Base-by-base conservation (phyloP, 2,797 vertebrate genomes). In the Notolepis coatsorum region DNA sequence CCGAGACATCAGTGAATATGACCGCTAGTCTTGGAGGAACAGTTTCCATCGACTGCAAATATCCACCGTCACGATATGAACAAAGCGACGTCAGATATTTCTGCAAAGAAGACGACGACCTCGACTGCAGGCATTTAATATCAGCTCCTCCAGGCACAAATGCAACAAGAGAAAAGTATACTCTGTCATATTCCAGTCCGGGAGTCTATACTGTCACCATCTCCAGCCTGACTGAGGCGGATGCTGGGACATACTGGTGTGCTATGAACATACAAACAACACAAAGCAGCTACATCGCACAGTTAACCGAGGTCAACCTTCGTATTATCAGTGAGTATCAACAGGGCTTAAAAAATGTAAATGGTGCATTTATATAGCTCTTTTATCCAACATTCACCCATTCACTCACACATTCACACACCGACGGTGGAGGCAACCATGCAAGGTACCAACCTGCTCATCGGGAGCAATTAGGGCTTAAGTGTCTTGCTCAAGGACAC, bases 271-370 rank as follows among this genome's bases (percentile, higher is more conserved):
- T n/a, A n/a, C n/a, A 27, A 53, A n/a, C 0, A 21, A 0, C 0
- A 1, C 2, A 35, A 5, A 0, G 0, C 5, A 7, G 0, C 4
- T 10, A 1, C 6, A 12, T 1, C n/a, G 1, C 0, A 3, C 73
- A 61, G 42, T 61, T 68, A 24, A 43, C 33, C 21, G 2, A 48
- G 33, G 38, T 78, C 25, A 1, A 48, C 7, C 60, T 83, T 46
- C 2, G 74, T n/a, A n/a, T n/a, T n/a, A n/a, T n/a, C n/a, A n/a
- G n/a, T 75, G 27, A 77, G 80, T 71, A 50, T 46, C 24, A 1
- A 56, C 54, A 7, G 6, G 20, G 5, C 25, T 47, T 61, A 4
- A n/a, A n/a, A n/a, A n/a, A n/a, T n/a, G n/a, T n/a, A n/a, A n/a
- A n/a, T n/a, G n/a, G n/a, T n/a, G n/a, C n/a, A n/a, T n/a, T n/a